Evolutionary conservation across 2,888 invertebrate genomes (phyloP), one percentile per base, ranked within the genome.

Genomic region (Aricia artaxerxes): DNA sequence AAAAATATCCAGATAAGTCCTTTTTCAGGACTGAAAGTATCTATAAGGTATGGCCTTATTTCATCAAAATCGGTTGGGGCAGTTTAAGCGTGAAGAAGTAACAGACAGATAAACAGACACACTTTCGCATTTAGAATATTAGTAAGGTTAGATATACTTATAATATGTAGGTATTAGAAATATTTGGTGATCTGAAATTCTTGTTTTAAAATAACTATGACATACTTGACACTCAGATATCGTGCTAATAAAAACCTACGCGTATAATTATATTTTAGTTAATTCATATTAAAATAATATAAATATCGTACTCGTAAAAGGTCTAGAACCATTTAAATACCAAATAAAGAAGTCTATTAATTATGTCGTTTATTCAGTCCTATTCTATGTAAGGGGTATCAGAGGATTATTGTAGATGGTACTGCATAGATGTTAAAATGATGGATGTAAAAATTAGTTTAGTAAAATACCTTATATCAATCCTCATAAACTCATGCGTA

Each of bases 201-300:
- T 4, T 60, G n/a, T 60, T 60, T 60, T 60, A n/a, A 69, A 69
- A 69, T 69, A 69, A 35, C 35, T 69, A 69, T 38, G 35, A 69
- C 35, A 69, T 38, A 69, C 13, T 57, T 38, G 13, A 35, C 35
- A 38, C 69, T 38, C 69, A 69, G 35, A 35, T 69, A 38, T 35
- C 44, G 1, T 4, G 31, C 44, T 44, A 75, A 75, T 75, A 44
- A 75, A 73, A 76, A 38, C 53, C 76, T 76, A 76, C 75, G 75
- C 76, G 13, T 24, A 57, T 57, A 57, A 76, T 76, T 53, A 76
- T 13, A 38, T 53, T 57, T 31, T 4, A 35, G 31, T 49, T 24
- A 53, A 35, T 49, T 75, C 53, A 53, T 24, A 53, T 75, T 40
- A 40, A 38, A 40, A 73, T 53, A 75, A 75, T 49, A 53, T 31